Evolutionary conservation across 2,797 vertebrate species (phyloP), one percentile per base, ranked within the genome.

Genomic region (Halcyon chelicuti): DNA sequence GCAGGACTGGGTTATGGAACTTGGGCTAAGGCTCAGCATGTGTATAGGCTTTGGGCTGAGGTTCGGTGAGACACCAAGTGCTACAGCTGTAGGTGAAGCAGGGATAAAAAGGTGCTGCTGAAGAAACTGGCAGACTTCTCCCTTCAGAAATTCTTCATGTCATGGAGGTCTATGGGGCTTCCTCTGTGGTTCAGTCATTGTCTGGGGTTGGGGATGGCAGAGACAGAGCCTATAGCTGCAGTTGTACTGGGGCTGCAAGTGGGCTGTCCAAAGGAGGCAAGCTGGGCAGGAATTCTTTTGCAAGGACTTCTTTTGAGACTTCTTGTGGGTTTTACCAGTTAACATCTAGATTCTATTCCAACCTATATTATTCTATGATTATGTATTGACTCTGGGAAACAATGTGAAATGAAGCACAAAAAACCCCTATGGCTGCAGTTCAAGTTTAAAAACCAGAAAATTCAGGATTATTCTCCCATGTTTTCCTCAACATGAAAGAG

Each of bases 401-500:
- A 82, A 60, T 70, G 70, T 33, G 10, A 88, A 90, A 86, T 39
- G 29, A 76, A 91, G 88, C 14, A 74, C 40, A 83, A 58, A 90
- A 52, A 55, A 37, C 44, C 31, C 78, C 51, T 76, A 55, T 79
- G 94, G 83, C 83, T 96, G 60, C n/a, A 91, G n/a, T 77, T 94
- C 57, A 88, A 95, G 70, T 81, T 88, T 79, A 61, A 90, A 93
- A 88, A 76, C 0, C 29, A 89, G 62, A 93, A 90, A 73, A 66
- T 35, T 90, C n/a, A 88, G 55, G 44, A 87, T 82, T 92, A 31
- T 85, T 93, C 86, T 95, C 92, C 75, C 91, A 80, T 95, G 78
- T 42, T 91, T 44, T 91, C 46, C 29, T 92, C 78, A 75, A 65
- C 52, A 68, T 87, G 78, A 92, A 86, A 92, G 81, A 88, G 47